Percentiles rank a stretch among this genome's conserved stretches.
Evolutionary conservation across 2,113 vertebrate genomes (phyloP).

Genomic region (Trichechus manatus): DNA sequence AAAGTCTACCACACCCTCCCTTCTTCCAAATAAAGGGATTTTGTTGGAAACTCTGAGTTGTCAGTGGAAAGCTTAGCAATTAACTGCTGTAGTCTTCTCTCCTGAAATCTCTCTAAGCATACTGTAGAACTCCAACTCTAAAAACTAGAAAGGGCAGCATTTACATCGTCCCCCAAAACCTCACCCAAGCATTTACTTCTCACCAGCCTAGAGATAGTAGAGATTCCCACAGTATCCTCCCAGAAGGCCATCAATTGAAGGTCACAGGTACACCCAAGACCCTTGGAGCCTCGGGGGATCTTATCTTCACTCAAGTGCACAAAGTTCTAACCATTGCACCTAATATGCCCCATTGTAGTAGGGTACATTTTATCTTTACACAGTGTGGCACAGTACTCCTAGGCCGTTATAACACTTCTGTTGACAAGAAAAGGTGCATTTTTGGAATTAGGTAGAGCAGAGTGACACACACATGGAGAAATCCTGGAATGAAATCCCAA

Average conservation of each 20-base stretch:
- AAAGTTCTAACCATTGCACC: not conserved
- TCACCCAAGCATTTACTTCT: not conserved
- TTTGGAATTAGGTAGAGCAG: not conserved
- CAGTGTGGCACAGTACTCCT: not conserved
- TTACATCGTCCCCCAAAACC: not conserved
- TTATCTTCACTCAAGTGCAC: not conserved
- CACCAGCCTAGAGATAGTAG: not conserved
- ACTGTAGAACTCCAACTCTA: not conserved
- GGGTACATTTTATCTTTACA: not conserved
- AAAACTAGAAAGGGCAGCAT: not conserved
- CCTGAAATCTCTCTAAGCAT: not conserved
- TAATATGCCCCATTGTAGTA: not conserved
- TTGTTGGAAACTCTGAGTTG: not conserved
- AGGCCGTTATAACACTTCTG: not conserved
- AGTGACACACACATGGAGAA: not conserved
- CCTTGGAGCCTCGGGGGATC: not conserved
- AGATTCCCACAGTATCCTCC: not conserved
- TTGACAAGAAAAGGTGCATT: not conserved
- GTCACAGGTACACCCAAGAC: not conserved
- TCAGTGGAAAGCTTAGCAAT: not conserved
- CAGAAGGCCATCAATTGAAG: too few relatives aligned
- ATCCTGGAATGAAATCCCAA: not conserved
- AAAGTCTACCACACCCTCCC: not conserved
- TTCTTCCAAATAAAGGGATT: not conserved
- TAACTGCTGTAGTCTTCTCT: not conserved